These are phyloP conservation scores for Heliconius sara DNA, from an alignment of 2,888 invertebrate genomes.

Conservation along the genomic window DNA sequence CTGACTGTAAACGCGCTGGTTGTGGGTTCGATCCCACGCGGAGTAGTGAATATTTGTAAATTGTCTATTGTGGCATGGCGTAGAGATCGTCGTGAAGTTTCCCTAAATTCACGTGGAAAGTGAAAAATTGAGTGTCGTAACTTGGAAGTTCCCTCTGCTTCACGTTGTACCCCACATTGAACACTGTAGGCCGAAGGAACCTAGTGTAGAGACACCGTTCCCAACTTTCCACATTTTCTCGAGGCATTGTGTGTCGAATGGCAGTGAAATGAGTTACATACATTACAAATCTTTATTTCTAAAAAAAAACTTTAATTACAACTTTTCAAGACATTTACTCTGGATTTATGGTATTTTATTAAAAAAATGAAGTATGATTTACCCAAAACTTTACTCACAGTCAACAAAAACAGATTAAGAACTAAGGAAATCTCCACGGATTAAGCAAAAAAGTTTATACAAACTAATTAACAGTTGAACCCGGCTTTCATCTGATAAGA, in stretches of 20 bases:
- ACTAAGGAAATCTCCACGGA: slow-evolving; percentile 35
- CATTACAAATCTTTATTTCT: too few relatives aligned
- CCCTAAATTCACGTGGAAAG: too few relatives aligned
- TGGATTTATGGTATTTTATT: neutral
- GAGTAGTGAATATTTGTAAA: neutral
- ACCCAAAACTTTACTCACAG: slow-evolving; percentile 12
- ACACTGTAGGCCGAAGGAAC: neutral
- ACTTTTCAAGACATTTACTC: neutral
- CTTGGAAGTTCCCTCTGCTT: neutral
- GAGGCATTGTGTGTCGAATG: too few relatives aligned
- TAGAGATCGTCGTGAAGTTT: too few relatives aligned
- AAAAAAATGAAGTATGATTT: slow-evolving; percentile 9
- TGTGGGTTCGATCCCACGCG: too few relatives aligned
- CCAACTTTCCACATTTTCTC: neutral
- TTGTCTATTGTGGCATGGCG: neutral
- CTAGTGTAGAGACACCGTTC: neutral
- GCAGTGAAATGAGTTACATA: too few relatives aligned
- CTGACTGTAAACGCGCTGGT: neutral
- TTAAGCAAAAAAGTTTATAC: slow-evolving; percentile 42
- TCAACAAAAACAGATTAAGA: slow-evolving; percentile 39
- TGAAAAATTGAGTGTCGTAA: too few relatives aligned
- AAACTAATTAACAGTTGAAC: slow-evolving; percentile 47
- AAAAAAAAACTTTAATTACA: neutral
- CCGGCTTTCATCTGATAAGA: slow-evolving; percentile 40
- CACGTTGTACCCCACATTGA: neutral